phyloP scores from a whole-genome alignment of 30 jellyfish, hydroid and myxozoan genomes.

The Calvadosia cruxmelitensis region DNA sequence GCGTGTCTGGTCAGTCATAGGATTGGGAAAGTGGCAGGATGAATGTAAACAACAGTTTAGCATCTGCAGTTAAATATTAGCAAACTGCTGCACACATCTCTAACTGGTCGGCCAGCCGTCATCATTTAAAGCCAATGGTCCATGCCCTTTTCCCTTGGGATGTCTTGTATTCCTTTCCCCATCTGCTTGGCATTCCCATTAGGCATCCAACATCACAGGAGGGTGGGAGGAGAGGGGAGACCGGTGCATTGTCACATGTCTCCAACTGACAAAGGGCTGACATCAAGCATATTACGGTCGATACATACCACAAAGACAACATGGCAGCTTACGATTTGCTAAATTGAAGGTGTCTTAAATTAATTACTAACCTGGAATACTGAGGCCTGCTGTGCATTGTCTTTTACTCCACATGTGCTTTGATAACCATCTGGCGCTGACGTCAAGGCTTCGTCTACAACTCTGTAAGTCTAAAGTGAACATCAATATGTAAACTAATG shows the following conservation, averaged over 20 bases:
- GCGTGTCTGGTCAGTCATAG: too few relatives aligned
- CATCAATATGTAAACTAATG: background rate
- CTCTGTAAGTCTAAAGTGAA: constrained; percentile 14
- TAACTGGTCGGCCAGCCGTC: background rate
- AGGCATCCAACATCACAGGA: background rate
- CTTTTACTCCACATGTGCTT: constrained; percentile 73
- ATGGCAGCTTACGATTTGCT: too few relatives aligned
- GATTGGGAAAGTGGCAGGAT: too few relatives aligned
- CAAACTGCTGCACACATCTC: background rate
- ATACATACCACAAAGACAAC: too few relatives aligned
- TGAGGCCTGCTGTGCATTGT: constrained; percentile 7
- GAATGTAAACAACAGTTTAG: too few relatives aligned
- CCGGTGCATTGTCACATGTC: too few relatives aligned
- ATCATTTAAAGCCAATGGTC: background rate
- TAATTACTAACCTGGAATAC: constrained; percentile 43
- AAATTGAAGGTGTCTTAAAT: too few relatives aligned
- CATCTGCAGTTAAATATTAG: too few relatives aligned
- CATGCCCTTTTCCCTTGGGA: background rate
- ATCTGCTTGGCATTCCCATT: too few relatives aligned
- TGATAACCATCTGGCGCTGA: constrained; percentile 69
- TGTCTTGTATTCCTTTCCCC: too few relatives aligned
- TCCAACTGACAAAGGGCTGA: too few relatives aligned
- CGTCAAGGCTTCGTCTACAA: constrained; percentile 23
- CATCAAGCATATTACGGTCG: too few relatives aligned
- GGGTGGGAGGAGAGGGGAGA: background rate